These are phyloP conservation scores for Lagopus muta DNA, from an alignment of 2,113 vertebrate genomes.

Conservation along the genomic window DNA sequence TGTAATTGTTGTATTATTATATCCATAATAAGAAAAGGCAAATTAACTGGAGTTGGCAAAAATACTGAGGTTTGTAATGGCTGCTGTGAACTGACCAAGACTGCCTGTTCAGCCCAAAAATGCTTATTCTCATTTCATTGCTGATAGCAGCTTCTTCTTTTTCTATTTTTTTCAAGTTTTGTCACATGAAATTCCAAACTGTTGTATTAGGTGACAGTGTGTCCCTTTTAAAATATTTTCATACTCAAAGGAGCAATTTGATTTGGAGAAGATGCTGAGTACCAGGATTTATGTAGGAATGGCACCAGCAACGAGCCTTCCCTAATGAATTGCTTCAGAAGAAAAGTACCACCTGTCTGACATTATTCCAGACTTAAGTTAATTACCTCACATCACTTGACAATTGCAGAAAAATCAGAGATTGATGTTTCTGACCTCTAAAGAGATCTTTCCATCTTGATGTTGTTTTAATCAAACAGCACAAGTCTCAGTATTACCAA, in stretches of 20 bases:
- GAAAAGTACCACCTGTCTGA: conserved; percentile 53
- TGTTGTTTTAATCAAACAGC: conserved; percentile 53
- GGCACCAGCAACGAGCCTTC: conserved; percentile 34
- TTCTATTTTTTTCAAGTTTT: background rate
- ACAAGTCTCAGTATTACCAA: background rate
- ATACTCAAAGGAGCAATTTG: background rate
- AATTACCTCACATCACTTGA: conserved; percentile 49
- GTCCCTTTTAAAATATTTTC: background rate
- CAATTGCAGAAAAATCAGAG: conserved; percentile 42
- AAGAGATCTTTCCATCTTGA: conserved; percentile 22
- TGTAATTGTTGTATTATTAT: background rate
- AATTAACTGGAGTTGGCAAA: background rate
- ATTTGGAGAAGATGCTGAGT: background rate
- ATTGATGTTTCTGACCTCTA: conserved; percentile 50
- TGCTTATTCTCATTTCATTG: background rate
- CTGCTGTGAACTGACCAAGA: background rate
- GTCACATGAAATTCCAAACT: background rate
- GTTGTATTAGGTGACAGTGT: background rate
- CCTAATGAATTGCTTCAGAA: conserved; percentile 49
- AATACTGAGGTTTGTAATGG: background rate
- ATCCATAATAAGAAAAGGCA: background rate
- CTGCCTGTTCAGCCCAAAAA: background rate
- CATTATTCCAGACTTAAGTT: conserved; percentile 28
- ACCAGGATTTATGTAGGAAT: conserved; percentile 15
- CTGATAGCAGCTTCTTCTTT: background rate